These are phyloP conservation scores for Pandemis heparana DNA, from an alignment of 2,888 invertebrate species.

Conservation along the genomic window DNA sequence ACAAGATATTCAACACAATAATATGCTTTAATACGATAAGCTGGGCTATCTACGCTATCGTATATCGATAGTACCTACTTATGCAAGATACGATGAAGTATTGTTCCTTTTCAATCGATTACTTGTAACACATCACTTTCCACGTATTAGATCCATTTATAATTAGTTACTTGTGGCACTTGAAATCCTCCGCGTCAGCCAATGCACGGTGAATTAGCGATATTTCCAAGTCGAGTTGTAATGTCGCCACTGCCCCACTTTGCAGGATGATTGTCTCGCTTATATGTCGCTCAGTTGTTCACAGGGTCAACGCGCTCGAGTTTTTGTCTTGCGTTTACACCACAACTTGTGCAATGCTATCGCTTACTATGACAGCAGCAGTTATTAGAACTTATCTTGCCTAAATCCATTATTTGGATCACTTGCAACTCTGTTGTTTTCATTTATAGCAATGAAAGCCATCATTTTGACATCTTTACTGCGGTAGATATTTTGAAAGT, in stretches of 20 bases:
- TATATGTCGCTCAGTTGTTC: slow-evolving; percentile 47
- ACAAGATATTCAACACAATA: slow-evolving; percentile 19
- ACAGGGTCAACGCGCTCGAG: slow-evolving; percentile 49
- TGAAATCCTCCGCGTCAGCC: slow-evolving; percentile 5
- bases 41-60: slow-evolving; percentile 43
- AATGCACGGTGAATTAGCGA: slow-evolving; percentile 29
- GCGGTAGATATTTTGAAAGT: not conserved
- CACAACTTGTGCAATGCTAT: slow-evolving; percentile 48
- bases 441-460: not conserved
- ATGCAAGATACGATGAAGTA: slow-evolving; percentile 40
- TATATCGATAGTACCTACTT: slow-evolving; percentile 40
- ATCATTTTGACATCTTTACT: not conserved
- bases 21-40: slow-evolving; percentile 42
- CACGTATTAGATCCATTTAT: slow-evolving; percentile 11
- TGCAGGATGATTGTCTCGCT: slow-evolving; percentile 46
- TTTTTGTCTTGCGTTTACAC: slow-evolving; percentile 41
- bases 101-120: slow-evolving; percentile 39
- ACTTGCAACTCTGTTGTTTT: not conserved
- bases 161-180: slow-evolving; percentile 4
- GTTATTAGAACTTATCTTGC: slow-evolving; percentile 6
- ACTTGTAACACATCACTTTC: slow-evolving; percentile 22
- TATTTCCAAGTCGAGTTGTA: slow-evolving; percentile 25
- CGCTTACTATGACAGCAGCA: slow-evolving; percentile 42
- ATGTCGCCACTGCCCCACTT: slow-evolving; percentile 43
- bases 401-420: not conserved